Conservation (phyloP, 2,113 vertebrate genomes). For the Syrrhaptes paradoxus region DNA sequence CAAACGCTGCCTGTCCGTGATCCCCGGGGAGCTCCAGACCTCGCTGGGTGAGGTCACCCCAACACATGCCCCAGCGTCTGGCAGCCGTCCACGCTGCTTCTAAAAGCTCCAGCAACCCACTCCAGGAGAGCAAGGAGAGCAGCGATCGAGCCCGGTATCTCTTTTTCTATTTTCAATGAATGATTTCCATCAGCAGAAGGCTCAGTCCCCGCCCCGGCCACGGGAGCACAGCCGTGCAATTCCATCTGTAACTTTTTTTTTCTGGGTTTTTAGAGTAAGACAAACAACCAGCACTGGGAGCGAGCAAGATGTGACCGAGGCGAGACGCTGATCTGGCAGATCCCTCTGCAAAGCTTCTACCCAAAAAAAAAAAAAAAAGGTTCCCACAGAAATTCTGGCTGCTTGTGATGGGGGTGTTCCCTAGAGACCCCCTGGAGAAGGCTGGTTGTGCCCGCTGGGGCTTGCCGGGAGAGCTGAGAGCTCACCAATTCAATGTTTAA, state of each 20-base stretch:
- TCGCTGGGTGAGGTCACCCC: background rate
- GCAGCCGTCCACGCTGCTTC: background rate
- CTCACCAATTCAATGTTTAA: background rate
- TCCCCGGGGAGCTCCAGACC: background rate
- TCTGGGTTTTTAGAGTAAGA: background rate
- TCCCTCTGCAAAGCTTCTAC: background rate
- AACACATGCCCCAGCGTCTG: background rate
- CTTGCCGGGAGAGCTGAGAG: background rate
- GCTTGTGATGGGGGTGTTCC: background rate
- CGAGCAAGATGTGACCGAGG: fast-evolving
- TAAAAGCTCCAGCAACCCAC: background rate
- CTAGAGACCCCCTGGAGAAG: background rate
- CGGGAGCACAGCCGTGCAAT: background rate
- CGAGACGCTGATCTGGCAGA: background rate
- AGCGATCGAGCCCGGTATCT: background rate
- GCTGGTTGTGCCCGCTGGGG: background rate
- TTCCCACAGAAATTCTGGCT: background rate
- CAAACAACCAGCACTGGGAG: background rate
- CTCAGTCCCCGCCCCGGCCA: background rate
- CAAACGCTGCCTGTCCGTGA: background rate
- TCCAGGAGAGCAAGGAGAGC: background rate
- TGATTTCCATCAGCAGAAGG: background rate
- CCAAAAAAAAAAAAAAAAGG: background rate
- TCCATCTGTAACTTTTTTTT: background rate
- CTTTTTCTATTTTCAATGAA: background rate